Conservation (phyloP, 2,888 invertebrate species). For the Netelia inedita region DNA sequence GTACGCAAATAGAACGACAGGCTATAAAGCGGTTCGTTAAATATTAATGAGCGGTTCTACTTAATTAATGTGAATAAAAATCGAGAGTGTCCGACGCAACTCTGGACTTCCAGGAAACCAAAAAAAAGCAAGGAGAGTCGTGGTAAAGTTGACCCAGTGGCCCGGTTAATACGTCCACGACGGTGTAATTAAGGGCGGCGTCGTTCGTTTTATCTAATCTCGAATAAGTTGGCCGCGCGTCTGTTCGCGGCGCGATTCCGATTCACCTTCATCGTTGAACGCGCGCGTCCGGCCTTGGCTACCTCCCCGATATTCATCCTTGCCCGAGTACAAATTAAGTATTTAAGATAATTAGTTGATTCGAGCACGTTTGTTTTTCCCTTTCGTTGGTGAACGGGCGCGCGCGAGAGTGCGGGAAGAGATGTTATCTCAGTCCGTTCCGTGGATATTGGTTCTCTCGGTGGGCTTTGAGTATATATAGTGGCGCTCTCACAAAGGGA, state of each 20-base stretch:
- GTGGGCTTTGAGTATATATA: background rate
- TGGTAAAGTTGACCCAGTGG: constrained; percentile 62
- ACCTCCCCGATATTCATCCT: background rate
- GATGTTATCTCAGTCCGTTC: constrained; percentile 22
- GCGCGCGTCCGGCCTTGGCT: background rate
- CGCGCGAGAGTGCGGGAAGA: constrained; percentile 13
- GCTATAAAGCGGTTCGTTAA: background rate
- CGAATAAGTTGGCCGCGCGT: constrained; percentile 38
- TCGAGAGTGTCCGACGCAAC: background rate
- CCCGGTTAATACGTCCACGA: constrained; percentile 65
- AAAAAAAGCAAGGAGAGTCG: constrained; percentile 22
- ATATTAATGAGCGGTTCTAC: constrained; percentile 1
- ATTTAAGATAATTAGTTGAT: constrained; percentile 80
- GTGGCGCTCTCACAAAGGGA: constrained; percentile 55
- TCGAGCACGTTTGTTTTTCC: constrained; percentile 69
- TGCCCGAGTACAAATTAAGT: constrained; percentile 75
- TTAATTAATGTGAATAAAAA: constrained; percentile 32
- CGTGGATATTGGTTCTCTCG: too few relatives aligned
- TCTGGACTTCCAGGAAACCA: background rate
- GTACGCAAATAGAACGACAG: background rate
- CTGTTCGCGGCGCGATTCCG: constrained; percentile 40
- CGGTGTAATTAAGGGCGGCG: constrained; percentile 65
- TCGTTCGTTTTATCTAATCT: constrained; percentile 66
- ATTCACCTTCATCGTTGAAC: constrained; percentile 46
- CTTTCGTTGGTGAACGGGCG: constrained; percentile 29